These are phyloP conservation scores for Pseudochirops cupreus DNA, from an alignment of 2,797 vertebrate genomes.

Conservation along the genomic window DNA sequence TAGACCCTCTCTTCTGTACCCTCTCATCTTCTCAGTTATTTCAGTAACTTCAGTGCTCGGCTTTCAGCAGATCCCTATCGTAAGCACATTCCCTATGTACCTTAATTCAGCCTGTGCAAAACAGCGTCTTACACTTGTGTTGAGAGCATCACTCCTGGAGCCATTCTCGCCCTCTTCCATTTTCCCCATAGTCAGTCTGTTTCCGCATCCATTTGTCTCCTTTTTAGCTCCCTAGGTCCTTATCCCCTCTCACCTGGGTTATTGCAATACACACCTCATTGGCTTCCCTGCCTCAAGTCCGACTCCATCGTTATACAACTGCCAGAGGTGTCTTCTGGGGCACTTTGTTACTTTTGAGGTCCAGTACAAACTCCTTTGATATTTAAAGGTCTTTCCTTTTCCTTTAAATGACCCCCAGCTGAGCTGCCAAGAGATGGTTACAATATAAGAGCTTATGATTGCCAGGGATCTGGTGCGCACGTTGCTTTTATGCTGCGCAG, in stretches of 20 bases:
- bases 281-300: not conserved
- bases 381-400: not conserved
- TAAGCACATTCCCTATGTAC: not conserved
- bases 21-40: not conserved
- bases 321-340: not conserved
- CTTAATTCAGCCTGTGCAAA: not conserved
- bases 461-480: not conserved
- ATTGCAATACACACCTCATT: not conserved
- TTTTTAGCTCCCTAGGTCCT: not conserved
- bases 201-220: not conserved
- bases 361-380: not conserved
- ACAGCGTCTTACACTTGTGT: not conserved
- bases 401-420: not conserved
- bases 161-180: not conserved
- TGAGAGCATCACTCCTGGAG: not conserved
- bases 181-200: not conserved
- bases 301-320: not conserved
- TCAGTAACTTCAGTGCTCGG: not conserved
- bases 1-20: not conserved
- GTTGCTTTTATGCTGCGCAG: constrained; percentile 22
- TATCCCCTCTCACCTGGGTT: not conserved
- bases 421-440: not conserved
- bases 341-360: not conserved
- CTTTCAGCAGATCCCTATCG: not conserved
- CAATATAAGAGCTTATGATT: constrained; percentile 10